These are phyloP conservation scores for Dorcus parallelipipedus DNA, from an alignment of 2,888 invertebrate genomes.

Conservation along the genomic window DNA sequence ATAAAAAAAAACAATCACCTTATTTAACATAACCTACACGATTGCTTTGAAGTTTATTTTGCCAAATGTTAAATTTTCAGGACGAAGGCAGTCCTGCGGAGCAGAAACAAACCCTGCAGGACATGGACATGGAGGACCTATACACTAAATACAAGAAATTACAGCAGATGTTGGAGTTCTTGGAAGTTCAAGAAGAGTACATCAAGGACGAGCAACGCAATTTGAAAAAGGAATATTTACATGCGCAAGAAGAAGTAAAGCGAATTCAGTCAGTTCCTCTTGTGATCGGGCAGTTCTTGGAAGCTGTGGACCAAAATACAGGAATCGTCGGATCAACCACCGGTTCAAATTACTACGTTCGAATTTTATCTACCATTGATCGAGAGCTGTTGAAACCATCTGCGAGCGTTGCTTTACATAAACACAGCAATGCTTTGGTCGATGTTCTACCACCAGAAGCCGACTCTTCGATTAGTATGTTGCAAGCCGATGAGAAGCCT, in stretches of 20 bases:
- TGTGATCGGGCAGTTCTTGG: slow-evolving; percentile 98
- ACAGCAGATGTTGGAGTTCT: slow-evolving; percentile 92
- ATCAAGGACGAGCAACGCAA: slow-evolving; percentile 99
- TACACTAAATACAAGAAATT: slow-evolving; percentile 98
- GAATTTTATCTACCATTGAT: slow-evolving; percentile 97
- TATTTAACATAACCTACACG: neutral
- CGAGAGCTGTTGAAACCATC: slow-evolving; percentile 95
- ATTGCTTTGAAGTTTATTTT: neutral
- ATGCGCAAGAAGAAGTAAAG: slow-evolving; percentile 97
- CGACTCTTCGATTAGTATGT: slow-evolving; percentile 98
- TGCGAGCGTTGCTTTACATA: slow-evolving; percentile 96
- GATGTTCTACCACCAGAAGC: slow-evolving; percentile 99
- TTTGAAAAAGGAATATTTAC: slow-evolving; percentile 96
- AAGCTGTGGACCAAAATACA: slow-evolving; percentile 98
- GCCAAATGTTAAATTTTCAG: slow-evolving; percentile 44
- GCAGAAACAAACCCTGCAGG: slow-evolving; percentile 70
- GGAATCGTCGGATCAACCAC: slow-evolving; percentile 99
- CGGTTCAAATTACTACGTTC: slow-evolving; percentile 98
- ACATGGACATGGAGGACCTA: slow-evolving; percentile 86
- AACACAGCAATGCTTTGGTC: slow-evolving; percentile 99
- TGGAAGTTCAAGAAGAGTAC: slow-evolving; percentile 98
- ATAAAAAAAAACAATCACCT: neutral
- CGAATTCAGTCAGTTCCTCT: slow-evolving; percentile 98
- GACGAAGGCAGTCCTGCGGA: slow-evolving; percentile 68
- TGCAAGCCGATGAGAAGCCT: slow-evolving; percentile 96